These are phyloP conservation scores for Accipiter cooperii DNA, from an alignment of 2,113 vertebrate species.

Conservation along the genomic window DNA sequence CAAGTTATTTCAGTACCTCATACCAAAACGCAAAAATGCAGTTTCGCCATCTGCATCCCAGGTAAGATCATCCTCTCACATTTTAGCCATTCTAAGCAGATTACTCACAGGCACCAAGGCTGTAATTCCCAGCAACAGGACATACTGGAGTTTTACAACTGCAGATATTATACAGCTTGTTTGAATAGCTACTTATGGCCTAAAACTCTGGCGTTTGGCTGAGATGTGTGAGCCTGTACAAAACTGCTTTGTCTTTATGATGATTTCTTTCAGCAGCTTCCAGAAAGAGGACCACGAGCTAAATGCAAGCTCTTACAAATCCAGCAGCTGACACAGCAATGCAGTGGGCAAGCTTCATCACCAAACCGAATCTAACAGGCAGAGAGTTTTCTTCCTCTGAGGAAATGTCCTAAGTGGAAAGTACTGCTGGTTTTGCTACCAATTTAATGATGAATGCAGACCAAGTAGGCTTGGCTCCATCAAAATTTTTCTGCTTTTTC, in stretches of 20 bases:
- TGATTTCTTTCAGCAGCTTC: background rate
- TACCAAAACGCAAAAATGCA: background rate
- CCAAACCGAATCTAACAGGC: background rate
- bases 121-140: background rate
- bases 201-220: background rate
- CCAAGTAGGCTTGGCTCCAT: background rate
- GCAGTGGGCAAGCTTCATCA: background rate
- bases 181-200: background rate
- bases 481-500: background rate
- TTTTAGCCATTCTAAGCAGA: background rate
- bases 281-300: background rate
- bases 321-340: background rate
- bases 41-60: background rate
- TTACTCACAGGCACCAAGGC: background rate
- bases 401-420: background rate
- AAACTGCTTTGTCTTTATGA: background rate
- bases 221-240: background rate
- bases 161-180: background rate
- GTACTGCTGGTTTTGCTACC: background rate
- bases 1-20: background rate
- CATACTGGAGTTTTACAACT: background rate
- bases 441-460: background rate
- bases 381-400: background rate
- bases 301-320: background rate
- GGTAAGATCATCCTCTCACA: background rate